Evolutionary conservation across 2,888 invertebrate species (phyloP).

Genomic region (Epistrophe eligans): DNA sequence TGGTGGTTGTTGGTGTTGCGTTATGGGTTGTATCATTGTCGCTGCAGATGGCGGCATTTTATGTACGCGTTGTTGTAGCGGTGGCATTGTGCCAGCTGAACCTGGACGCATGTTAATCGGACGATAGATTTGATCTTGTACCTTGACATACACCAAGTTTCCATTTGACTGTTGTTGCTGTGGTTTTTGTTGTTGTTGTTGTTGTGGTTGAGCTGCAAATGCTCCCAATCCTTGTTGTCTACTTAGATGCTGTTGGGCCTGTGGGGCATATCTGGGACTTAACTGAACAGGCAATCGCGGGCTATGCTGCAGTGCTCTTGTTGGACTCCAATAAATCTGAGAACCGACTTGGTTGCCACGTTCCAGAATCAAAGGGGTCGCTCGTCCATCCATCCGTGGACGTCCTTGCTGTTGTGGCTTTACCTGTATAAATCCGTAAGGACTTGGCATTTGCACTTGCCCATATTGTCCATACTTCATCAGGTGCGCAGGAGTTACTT

Average conservation of each 20-base stretch:
- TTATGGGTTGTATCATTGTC: slow-evolving; percentile 46
- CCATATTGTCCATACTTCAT: slow-evolving; percentile 79
- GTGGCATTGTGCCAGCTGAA: slow-evolving; percentile 65
- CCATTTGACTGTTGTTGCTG: slow-evolving; percentile 65
- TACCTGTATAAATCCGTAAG: slow-evolving; percentile 78
- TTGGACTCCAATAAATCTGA: slow-evolving; percentile 82
- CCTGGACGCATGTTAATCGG: slow-evolving; percentile 71
- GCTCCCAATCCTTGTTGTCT: slow-evolving; percentile 39
- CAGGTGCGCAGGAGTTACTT: slow-evolving; percentile 80
- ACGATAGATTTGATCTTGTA: slow-evolving; percentile 73
- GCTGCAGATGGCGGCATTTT: slow-evolving; percentile 67
- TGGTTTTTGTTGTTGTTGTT: slow-evolving; percentile 59
- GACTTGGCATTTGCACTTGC: slow-evolving; percentile 77
- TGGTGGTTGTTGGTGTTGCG: slow-evolving; percentile 47
- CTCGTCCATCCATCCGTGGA: slow-evolving; percentile 79
- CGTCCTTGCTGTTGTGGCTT: slow-evolving; percentile 76
- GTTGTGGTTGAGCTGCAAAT: slow-evolving; percentile 49
- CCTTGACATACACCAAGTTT: slow-evolving; percentile 67
- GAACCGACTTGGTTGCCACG: slow-evolving; percentile 80
- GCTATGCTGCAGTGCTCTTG: slow-evolving; percentile 78
- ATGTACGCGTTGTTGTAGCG: slow-evolving; percentile 48
- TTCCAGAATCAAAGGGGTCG: slow-evolving; percentile 82
- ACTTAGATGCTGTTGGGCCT: slow-evolving; percentile 78
- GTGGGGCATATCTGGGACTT: slow-evolving; percentile 78
- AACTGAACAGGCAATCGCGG: slow-evolving; percentile 77